Percentiles rank a stretch among this genome's conserved stretches.
Conservation (phyloP, 2,797 vertebrate species). For the Crocodylus rhombifer region DNA sequence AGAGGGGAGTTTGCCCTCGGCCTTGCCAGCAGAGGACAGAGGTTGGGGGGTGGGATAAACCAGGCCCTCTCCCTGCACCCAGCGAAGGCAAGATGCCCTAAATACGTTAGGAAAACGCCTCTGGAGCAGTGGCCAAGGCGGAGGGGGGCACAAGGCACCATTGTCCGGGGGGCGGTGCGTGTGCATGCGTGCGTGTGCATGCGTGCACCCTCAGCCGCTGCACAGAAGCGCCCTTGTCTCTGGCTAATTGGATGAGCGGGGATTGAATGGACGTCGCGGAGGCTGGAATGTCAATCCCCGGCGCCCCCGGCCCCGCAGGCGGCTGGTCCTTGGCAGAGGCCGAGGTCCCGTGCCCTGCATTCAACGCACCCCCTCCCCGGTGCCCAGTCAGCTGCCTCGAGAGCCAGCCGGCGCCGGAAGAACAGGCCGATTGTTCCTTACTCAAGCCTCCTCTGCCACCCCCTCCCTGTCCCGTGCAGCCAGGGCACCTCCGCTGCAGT, state of each 20-base stretch:
- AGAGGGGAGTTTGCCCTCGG: no score
- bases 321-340: background rate
- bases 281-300: conserved; percentile 10
- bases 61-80: background rate
- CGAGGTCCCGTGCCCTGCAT: background rate
- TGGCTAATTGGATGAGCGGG: conserved; percentile 43
- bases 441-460: background rate
- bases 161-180: background rate
- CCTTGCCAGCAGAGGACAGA: accelerated
- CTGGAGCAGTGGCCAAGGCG: background rate
- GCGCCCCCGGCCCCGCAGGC: background rate
- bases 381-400: background rate
- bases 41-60: background rate
- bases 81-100: background rate
- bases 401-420: background rate
- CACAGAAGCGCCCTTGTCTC: conserved; percentile 50
- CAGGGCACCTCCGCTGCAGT: background rate
- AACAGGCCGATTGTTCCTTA: background rate
- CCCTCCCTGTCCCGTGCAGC: background rate
- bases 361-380: background rate
- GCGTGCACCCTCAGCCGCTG: background rate
- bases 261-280: conserved; percentile 4
- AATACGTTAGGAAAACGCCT: background rate
- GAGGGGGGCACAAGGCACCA: background rate
- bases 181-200: no score